Base-by-base conservation (phyloP, 2,888 invertebrate genomes). In the Drosophila picticornis region DNA sequence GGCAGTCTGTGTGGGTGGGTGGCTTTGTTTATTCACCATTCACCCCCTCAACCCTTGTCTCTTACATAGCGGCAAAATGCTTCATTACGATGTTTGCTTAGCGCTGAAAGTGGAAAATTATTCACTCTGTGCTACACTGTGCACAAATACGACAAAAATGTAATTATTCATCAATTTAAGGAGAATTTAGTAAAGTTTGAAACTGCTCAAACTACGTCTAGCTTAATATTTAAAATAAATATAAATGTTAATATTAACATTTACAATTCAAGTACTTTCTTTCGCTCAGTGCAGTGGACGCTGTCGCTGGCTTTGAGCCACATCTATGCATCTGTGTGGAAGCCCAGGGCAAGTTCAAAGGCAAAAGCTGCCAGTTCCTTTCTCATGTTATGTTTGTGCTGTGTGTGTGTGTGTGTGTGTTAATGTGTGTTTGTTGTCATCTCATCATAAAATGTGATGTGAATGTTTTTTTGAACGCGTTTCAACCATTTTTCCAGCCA, bases 1-100 rank as follows among this genome's bases (percentile, higher is more conserved):
- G n/a, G 19, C 36, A 40, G 2, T 38, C n/a, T 25, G 50, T 10
- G 34, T 55, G 70, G 43, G 82, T 88, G 70, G 70, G 60, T 76
- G 75, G 65, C 65, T 58, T 72, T 79, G 66, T 79, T 72, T 69
- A 56, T 29, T 50, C 55, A 59, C 57, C 59, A 50, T 16, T 51
- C 59, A 65, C 31, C 36, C 59, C 5, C 63, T 34, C 60, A 77
- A 53, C 61, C 78, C 64, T 59, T 66, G 85, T 66, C 72, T 67
- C 74, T 68, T 56, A 51, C 57, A 72, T 75, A 70, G 80, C 75
- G 62, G 70, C 84, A 77, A 82, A 86, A 80, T 86, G 80, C 78
- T 84, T 84, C 80, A 87, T 84, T 84, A 84, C 74, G 74, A 82
- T 87, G 84, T 84, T 84, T 80, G 76, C 56, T 74, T 77, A 82